Conservation (phyloP, 2,113 vertebrate species). For the Phrynosoma blainvillii region DNA sequence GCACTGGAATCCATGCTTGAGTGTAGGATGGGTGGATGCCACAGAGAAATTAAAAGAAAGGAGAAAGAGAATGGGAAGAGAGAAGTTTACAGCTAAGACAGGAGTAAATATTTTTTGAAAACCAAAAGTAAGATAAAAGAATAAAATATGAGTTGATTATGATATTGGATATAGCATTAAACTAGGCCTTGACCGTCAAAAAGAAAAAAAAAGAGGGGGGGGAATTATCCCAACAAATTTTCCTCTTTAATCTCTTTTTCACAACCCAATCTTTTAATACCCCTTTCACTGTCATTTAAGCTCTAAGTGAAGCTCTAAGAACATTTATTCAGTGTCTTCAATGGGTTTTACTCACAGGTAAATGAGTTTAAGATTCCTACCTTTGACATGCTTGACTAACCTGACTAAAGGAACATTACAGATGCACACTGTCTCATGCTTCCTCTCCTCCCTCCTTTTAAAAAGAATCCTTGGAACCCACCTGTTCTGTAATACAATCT, state of each 20-base stretch:
- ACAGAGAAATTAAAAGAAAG: background rate
- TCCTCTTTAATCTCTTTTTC: background rate
- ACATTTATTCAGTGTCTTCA: background rate
- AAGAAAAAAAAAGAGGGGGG: no score
- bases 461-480: background rate
- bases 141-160: background rate
- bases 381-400: background rate
- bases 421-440: background rate
- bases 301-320: background rate
- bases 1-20: background rate
- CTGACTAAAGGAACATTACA: background rate
- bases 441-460: background rate
- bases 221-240: background rate
- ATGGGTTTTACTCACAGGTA: background rate
- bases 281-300: background rate
- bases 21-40: background rate
- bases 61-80: background rate
- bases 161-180: background rate
- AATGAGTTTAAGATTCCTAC: slow-evolving; percentile 6
- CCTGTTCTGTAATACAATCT: slow-evolving; percentile 26
- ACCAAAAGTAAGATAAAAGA: no score
- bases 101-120: background rate
- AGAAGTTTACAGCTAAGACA: background rate
- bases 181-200: background rate
- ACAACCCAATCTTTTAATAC: background rate